Evolutionary conservation across 2,888 invertebrate genomes (phyloP).

Genomic region (Callinectes sapidus): DNA sequence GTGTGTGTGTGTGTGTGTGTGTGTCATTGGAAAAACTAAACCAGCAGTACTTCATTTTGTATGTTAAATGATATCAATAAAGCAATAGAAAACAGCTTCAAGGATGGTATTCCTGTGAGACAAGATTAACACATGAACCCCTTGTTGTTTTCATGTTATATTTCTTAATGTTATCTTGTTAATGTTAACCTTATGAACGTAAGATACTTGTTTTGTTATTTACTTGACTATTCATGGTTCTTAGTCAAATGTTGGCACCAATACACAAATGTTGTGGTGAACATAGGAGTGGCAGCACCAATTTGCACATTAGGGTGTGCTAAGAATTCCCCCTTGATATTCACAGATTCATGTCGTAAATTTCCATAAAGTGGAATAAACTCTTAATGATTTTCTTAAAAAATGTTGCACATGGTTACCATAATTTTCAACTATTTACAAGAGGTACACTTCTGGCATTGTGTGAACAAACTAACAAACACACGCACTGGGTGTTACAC

Average conservation of each 20-base stretch:
- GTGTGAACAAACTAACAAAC: no score
- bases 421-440: no score
- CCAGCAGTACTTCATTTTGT: background rate
- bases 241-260: background rate
- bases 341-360: background rate
- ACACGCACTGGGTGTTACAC: no score
- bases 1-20: slow-evolving; percentile 9
- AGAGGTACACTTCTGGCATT: no score
- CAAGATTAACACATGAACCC: background rate
- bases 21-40: background rate
- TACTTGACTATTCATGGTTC: background rate
- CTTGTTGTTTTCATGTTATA: background rate
- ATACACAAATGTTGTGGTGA: background rate
- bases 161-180: background rate
- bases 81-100: background rate
- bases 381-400: no score
- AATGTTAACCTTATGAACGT: background rate
- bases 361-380: no score
- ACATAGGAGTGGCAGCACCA: background rate
- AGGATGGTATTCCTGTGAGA: background rate
- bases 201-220: background rate
- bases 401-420: no score
- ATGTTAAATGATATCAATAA: background rate
- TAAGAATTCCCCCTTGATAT: background rate
- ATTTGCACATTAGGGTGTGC: background rate